Conservation (phyloP, 1,140 invertebrate species). For the Bombus sibiricus region DNA sequence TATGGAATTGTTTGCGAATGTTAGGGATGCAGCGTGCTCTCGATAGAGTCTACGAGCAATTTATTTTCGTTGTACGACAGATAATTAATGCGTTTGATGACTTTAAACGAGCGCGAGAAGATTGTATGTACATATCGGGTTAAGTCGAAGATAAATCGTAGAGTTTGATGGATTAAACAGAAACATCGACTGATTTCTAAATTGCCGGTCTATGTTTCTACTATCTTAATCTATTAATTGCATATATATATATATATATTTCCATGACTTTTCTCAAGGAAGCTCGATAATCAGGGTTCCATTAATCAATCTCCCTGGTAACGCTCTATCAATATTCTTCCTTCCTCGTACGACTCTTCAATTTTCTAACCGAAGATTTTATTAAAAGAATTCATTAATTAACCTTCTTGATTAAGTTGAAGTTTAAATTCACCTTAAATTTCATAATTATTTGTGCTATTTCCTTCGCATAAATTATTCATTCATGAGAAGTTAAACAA, state of each 20-base stretch:
- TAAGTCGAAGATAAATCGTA: background rate
- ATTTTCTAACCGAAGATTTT: background rate
- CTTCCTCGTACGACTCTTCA: background rate
- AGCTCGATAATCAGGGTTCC: background rate
- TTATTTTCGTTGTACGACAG: background rate
- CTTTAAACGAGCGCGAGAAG: background rate
- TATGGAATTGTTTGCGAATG: background rate
- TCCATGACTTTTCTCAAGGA: background rate
- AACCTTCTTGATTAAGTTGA: background rate
- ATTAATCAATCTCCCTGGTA: constrained; percentile 6
- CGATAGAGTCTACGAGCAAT: background rate
- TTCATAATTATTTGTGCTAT: too few species aligned
- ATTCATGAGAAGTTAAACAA: too few species aligned
- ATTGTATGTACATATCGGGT: background rate
- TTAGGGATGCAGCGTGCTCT: background rate
- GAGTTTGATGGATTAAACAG: constrained; percentile 21
- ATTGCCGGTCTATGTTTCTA: background rate
- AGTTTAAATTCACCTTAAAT: too few species aligned
- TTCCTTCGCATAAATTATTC: too few species aligned
- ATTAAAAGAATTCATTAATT: background rate
- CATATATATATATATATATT: background rate
- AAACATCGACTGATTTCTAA: constrained; percentile 1
- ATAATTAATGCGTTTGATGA: constrained; percentile 23
- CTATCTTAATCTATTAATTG: background rate
- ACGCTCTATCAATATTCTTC: background rate